phyloP scores from a whole-genome alignment of 37 sponge, comb jelly and placozoan genomes.

The Aplysina aerophoba region DNA sequence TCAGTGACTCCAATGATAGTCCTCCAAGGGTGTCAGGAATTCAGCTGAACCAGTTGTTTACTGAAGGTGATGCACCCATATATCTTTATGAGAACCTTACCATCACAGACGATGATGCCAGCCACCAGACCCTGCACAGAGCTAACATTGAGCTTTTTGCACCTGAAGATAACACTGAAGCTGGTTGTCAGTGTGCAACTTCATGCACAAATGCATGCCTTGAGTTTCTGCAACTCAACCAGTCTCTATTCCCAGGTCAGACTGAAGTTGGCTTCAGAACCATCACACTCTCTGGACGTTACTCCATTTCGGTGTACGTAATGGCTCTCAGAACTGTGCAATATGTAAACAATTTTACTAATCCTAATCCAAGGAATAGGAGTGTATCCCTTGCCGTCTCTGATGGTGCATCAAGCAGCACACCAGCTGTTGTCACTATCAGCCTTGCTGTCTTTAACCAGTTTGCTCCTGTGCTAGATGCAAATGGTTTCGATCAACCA shows the following conservation, averaged over 20 bases:
- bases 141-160: neutral
- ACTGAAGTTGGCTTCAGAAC: constrained; percentile 6
- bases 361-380: constrained; percentile 50
- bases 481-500: constrained; percentile 55
- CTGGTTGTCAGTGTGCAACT: neutral
- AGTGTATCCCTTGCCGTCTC: constrained; percentile 41
- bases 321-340: constrained; percentile 34
- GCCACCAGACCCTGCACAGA: neutral
- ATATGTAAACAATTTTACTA: constrained; percentile 59
- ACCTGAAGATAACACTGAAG: neutral
- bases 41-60: neutral
- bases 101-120: constrained; percentile 1
- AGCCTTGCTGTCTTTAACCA: constrained; percentile 52
- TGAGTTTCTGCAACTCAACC: constrained; percentile 61
- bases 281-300: constrained; percentile 44
- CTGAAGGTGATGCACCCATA: neutral
- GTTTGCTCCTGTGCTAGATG: constrained; percentile 70
- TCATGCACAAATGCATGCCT: constrained; percentile 34
- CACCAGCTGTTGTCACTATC: constrained; percentile 42
- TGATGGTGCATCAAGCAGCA: constrained; percentile 54
- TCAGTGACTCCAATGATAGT: neutral
- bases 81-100: neutral
- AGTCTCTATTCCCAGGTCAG: constrained; percentile 46
- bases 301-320: constrained; percentile 40
- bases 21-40: neutral